These are phyloP conservation scores for Eupithecia exiguata DNA, from an alignment of 2,888 invertebrate genomes.

Conservation along the genomic window DNA sequence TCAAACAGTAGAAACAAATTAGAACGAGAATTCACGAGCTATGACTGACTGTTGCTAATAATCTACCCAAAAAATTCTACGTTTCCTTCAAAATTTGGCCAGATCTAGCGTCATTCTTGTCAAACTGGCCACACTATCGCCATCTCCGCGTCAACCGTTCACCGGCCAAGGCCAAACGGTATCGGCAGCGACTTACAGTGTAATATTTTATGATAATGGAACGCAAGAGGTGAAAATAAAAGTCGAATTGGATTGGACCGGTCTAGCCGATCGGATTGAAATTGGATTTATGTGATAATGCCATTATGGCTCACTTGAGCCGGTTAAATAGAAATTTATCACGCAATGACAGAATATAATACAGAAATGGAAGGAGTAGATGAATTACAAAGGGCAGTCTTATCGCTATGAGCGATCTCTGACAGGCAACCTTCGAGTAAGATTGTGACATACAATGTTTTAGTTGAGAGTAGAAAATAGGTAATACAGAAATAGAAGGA, in stretches of 20 bases:
- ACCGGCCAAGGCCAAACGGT: slow-evolving; percentile 40
- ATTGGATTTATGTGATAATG: slow-evolving; percentile 19
- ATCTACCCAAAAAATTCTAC: too few relatives aligned
- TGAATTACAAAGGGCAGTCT: not conserved
- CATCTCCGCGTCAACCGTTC: slow-evolving; percentile 35
- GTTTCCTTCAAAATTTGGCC: not conserved
- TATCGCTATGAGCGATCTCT: not conserved
- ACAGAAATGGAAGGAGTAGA: too few relatives aligned
- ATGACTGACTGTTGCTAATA: too few relatives aligned
- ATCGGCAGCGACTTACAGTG: slow-evolving; percentile 36
- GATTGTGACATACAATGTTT: too few relatives aligned
- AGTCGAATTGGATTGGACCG: slow-evolving; percentile 28
- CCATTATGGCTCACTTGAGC: not conserved
- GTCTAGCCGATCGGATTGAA: slow-evolving; percentile 14
- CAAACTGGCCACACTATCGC: slow-evolving; percentile 3
- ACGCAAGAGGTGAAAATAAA: slow-evolving; percentile 37
- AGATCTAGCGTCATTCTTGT: not conserved
- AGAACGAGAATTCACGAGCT: too few relatives aligned
- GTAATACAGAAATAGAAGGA: too few relatives aligned
- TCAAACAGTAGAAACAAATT: too few relatives aligned
- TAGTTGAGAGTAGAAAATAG: too few relatives aligned
- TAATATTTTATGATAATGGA: slow-evolving; percentile 43
- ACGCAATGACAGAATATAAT: not conserved
- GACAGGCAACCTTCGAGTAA: not conserved
- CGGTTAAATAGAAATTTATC: not conserved